A percentile compares a stretch with the other conserved stretches of the same genome.
Conservation (phyloP, 2,888 invertebrate genomes). For the Amblyjoppa proteus region DNA sequence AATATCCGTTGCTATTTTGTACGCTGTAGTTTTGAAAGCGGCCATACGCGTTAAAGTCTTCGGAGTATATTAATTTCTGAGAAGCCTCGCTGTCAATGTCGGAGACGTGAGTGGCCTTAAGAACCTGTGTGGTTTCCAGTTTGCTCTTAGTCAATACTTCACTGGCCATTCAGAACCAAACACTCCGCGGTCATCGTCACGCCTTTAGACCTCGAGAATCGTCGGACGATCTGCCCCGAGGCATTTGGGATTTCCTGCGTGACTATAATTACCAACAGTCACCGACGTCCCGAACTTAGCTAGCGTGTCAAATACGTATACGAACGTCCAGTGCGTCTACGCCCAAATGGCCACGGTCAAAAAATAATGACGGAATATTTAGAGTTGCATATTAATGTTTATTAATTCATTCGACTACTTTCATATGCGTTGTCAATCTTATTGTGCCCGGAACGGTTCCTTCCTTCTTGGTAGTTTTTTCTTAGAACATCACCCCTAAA, state of each 20-base stretch:
- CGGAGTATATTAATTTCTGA: not conserved
- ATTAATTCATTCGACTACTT: slow-evolving; percentile 23
- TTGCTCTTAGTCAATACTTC: slow-evolving; percentile 50
- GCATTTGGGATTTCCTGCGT: slow-evolving; percentile 56
- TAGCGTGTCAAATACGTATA: not conserved
- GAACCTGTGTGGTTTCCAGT: slow-evolving; percentile 54
- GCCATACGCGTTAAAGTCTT: not conserved
- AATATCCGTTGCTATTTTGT: not conserved
- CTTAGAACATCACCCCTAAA: not conserved
- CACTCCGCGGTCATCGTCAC: slow-evolving; percentile 24
- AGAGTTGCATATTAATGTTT: not conserved
- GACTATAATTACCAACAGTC: slow-evolving; percentile 36
- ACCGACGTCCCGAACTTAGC: slow-evolving; percentile 4
- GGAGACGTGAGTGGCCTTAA: slow-evolving; percentile 28
- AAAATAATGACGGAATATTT: not conserved
- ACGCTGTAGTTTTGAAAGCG: not conserved
- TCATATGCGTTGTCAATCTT: slow-evolving; percentile 27
- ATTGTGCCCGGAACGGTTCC: slow-evolving; percentile 15
- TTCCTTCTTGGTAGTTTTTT: slow-evolving; percentile 11
- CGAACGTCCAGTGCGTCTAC: not conserved
- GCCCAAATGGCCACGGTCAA: not conserved
- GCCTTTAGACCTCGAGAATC: slow-evolving; percentile 42
- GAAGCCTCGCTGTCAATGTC: slow-evolving; percentile 6
- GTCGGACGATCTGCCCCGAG: slow-evolving; percentile 1
- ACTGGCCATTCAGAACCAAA: slow-evolving; percentile 35